phyloP scores from a whole-genome alignment of 1,140 invertebrate genomes.

The Drosophila virilis region DNA sequence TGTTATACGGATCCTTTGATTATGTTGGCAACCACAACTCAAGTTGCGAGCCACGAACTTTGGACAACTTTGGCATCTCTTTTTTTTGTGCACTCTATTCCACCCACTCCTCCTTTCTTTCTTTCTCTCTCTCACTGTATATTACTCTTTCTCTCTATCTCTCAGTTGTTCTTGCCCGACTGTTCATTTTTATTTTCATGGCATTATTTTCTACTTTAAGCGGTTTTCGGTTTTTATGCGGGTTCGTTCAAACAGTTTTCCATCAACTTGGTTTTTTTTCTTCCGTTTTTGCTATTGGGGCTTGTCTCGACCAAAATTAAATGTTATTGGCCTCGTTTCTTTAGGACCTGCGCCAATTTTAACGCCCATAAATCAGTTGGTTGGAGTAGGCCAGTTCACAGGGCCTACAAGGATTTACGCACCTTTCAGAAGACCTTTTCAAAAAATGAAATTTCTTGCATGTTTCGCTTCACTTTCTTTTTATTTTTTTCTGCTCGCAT shows the following conservation, averaged over 20 bases:
- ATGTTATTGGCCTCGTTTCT: slow-evolving; percentile 76
- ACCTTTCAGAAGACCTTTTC: slow-evolving; percentile 64
- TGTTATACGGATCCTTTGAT: slow-evolving; percentile 54
- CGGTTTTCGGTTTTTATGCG: slow-evolving; percentile 40
- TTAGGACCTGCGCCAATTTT: slow-evolving; percentile 75
- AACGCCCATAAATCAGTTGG: slow-evolving; percentile 64
- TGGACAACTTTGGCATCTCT: slow-evolving; percentile 62
- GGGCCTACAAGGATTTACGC: slow-evolving; percentile 57
- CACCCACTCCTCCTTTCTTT: too few species aligned
- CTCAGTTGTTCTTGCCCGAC: neutral
- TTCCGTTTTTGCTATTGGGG: slow-evolving; percentile 7
- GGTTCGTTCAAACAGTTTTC: slow-evolving; percentile 62
- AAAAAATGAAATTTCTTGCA: slow-evolving; percentile 26
- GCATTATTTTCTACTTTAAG: slow-evolving; percentile 60
- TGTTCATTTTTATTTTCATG: slow-evolving; percentile 67
- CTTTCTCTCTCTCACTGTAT: neutral
- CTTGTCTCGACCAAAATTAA: slow-evolving; percentile 64
- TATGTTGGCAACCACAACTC: slow-evolving; percentile 64
- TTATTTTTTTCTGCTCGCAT: neutral
- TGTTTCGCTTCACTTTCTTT: neutral
- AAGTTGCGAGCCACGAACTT: slow-evolving; percentile 41
- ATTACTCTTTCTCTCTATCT: neutral
- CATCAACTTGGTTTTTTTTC: slow-evolving; percentile 49
- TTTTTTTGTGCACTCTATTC: slow-evolving; percentile 35
- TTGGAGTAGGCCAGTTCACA: neutral